phyloP scores from a whole-genome alignment of 2,113 vertebrate species.

The Eidolon helvum region DNA sequence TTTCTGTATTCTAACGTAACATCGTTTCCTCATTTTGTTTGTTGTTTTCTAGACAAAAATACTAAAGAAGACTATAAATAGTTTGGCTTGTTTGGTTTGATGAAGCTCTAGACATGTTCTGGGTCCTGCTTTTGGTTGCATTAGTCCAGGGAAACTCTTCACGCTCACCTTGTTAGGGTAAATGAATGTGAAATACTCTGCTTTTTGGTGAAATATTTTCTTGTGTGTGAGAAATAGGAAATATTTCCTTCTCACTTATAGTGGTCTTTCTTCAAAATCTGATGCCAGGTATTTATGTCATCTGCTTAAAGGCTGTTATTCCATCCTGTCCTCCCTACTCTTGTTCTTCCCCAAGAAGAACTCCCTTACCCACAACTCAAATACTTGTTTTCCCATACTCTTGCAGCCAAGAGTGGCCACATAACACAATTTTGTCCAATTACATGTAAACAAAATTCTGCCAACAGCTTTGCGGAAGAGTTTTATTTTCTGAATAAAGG shows the following conservation, averaged over 20 bases:
- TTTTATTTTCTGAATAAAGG: neutral
- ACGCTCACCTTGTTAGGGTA: neutral
- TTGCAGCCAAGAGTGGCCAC: neutral
- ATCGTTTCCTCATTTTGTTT: neutral
- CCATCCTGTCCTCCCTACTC: neutral
- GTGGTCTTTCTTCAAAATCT: neutral
- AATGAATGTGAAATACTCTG: neutral
- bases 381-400: neutral
- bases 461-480: neutral
- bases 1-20: neutral
- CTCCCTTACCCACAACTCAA: neutral
- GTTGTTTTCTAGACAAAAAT: conserved; percentile 18
- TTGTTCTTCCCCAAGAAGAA: neutral
- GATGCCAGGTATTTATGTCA: neutral
- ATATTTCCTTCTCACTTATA: neutral
- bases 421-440: neutral
- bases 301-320: neutral
- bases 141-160: neutral
- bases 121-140: neutral
- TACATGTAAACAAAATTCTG: neutral
- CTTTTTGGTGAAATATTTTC: neutral
- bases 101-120: neutral
- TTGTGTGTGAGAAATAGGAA: neutral
- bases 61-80: neutral
- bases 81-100: neutral